phyloP scores from a whole-genome alignment of 2,888 invertebrate species.

The Allacma fusca region DNA sequence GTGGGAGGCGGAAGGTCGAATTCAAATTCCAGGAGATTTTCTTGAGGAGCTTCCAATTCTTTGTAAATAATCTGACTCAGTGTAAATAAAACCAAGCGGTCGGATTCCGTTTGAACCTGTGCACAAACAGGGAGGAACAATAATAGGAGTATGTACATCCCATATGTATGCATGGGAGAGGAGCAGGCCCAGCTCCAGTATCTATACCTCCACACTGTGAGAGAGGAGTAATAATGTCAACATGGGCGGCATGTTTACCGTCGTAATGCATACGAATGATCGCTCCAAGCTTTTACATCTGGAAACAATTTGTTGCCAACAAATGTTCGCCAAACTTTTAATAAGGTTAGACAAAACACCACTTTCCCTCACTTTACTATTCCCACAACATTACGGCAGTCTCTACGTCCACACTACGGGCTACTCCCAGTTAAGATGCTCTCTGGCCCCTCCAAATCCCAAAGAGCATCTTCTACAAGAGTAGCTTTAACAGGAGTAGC shows the following conservation, averaged over 20 bases:
- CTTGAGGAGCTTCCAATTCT: constrained; percentile 62
- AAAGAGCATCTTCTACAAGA: too few species aligned
- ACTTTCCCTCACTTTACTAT: too few species aligned
- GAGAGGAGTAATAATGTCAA: constrained; percentile 5
- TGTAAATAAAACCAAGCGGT: constrained; percentile 62
- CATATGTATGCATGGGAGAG: not conserved
- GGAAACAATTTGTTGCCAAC: not conserved
- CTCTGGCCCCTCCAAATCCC: too few species aligned
- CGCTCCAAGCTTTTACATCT: not conserved
- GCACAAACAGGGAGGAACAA: not conserved
- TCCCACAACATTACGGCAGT: too few species aligned
- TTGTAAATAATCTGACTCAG: constrained; percentile 63
- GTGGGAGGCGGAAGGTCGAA: constrained; percentile 62
- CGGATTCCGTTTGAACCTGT: constrained; percentile 62
- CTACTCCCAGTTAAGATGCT: too few species aligned
- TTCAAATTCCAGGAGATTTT: constrained; percentile 61
- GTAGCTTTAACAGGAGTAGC: too few species aligned
- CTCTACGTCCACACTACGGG: too few species aligned
- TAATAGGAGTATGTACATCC: not conserved
- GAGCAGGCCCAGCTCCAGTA: too few species aligned
- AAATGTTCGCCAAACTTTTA: too few species aligned
- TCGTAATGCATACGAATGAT: not conserved
- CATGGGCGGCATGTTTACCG: not conserved
- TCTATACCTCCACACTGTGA: too few species aligned
- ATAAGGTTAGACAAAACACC: too few species aligned